phyloP scores from a whole-genome alignment of 2,888 invertebrate species.

The Drosophila emarginata region DNA sequence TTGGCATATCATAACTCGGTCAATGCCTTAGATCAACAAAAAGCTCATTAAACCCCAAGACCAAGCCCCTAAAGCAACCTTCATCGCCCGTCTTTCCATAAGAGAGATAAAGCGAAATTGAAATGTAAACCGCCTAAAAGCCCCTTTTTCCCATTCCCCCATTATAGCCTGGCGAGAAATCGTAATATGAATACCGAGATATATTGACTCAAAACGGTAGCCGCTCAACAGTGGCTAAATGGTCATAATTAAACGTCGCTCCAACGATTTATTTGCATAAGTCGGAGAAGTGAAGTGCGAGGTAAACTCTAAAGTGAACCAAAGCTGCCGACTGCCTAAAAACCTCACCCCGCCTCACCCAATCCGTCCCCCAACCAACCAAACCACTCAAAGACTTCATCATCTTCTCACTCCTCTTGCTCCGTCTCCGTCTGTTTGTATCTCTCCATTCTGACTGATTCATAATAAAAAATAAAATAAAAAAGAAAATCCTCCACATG shows the following conservation, averaged over 20 bases:
- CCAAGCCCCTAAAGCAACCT: conserved; percentile 1
- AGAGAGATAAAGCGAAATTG: not conserved
- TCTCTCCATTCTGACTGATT: not conserved
- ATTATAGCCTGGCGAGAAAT: too few relatives aligned
- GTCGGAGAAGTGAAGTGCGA: conserved; percentile 49
- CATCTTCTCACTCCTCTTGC: not conserved
- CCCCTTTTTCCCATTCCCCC: not conserved
- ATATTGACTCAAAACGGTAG: conserved; percentile 75
- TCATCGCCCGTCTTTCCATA: conserved; percentile 2
- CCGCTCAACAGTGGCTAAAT: conserved; percentile 79
- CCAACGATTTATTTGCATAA: conserved; percentile 64
- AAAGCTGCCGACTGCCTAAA: not conserved
- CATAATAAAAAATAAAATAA: not conserved
- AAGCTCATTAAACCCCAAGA: conserved; percentile 48
- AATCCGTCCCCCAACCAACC: not conserved
- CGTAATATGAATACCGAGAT: not conserved
- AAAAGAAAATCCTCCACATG: conserved; percentile 30
- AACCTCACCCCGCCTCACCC: not conserved
- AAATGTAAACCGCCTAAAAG: conserved; percentile 12
- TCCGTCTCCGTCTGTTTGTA: not conserved
- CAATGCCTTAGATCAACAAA: conserved; percentile 64
- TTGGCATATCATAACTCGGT: conserved; percentile 49
- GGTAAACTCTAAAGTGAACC: conserved; percentile 11
- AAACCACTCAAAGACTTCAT: not conserved
- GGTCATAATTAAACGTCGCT: conserved; percentile 73